Conservation (phyloP, 2,797 vertebrate species). For the Sternotherus odoratus region DNA sequence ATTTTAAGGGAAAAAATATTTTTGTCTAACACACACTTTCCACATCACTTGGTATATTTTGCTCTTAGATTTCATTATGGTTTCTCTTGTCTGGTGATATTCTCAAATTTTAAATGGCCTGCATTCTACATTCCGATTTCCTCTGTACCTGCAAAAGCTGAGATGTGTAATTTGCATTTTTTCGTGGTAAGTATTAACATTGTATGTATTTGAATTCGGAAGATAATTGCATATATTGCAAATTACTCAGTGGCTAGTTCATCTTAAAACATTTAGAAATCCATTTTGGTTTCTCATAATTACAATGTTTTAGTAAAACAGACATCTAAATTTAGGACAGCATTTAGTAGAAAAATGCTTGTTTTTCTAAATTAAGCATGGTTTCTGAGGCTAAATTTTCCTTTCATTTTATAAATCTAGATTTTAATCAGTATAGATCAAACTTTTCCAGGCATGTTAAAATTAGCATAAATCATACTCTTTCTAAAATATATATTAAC, state of each 20-base stretch:
- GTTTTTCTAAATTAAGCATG: conserved; percentile 77
- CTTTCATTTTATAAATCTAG: conserved; percentile 78
- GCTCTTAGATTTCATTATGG: conserved; percentile 22
- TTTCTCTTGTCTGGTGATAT: conserved; percentile 19
- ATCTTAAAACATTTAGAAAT: conserved; percentile 80
- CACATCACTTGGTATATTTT: conserved; percentile 33
- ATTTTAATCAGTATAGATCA: conserved; percentile 75
- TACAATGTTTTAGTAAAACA: conserved; percentile 73
- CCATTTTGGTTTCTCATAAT: conserved; percentile 79
- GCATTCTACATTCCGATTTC: not conserved
- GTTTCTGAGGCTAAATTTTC: conserved; percentile 79
- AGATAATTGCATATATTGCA: conserved; percentile 75
- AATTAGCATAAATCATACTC: conserved; percentile 65
- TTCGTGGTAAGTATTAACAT: conserved; percentile 45
- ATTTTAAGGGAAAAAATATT: not conserved
- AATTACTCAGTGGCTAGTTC: conserved; percentile 73
- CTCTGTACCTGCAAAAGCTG: conserved; percentile 9
- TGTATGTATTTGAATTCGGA: conserved; percentile 63
- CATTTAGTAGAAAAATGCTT: conserved; percentile 72
- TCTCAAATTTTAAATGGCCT: conserved; percentile 34
- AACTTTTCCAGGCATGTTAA: conserved; percentile 69
- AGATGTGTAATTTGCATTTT: conserved; percentile 38
- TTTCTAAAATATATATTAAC: conserved; percentile 67
- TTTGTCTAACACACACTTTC: conserved; percentile 41
- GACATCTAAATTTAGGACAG: conserved; percentile 75